Conservation (phyloP, 23 tunicate genomes). For the Ascidia mentula region DNA sequence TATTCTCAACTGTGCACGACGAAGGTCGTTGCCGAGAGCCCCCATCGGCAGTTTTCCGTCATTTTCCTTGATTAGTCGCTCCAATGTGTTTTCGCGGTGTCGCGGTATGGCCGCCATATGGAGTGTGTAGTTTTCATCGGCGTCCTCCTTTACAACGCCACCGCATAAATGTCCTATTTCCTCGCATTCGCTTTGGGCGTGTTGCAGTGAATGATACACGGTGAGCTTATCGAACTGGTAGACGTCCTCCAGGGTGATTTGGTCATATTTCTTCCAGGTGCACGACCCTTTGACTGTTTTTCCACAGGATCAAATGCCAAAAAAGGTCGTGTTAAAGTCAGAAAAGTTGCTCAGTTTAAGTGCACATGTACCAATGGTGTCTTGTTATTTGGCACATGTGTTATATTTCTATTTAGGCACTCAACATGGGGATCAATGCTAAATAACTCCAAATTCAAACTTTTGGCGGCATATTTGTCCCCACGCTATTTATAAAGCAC, state of each 20-base stretch:
- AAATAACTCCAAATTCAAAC: too few relatives aligned
- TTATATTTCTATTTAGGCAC: not conserved
- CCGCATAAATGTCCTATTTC: conserved; percentile 19
- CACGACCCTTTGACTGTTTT: conserved; percentile 9
- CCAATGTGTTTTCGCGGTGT: conserved; percentile 30
- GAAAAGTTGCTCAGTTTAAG: not conserved
- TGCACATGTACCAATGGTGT: not conserved
- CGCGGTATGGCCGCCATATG: conserved; percentile 29
- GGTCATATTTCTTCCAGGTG: conserved; percentile 28
- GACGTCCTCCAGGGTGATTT: conserved; percentile 15
- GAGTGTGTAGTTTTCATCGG: conserved; percentile 15
- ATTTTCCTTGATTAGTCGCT: conserved; percentile 14
- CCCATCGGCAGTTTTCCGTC: conserved; percentile 23
- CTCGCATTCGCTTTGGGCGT: conserved; percentile 35
- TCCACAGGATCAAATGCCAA: not conserved
- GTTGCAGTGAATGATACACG: conserved; percentile 3
- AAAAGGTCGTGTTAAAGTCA: not conserved
- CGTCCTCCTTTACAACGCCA: conserved; percentile 31
- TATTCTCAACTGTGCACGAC: conserved; percentile 16
- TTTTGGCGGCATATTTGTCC: not conserved
- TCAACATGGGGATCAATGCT: not conserved
- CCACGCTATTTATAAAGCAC: too few relatives aligned
- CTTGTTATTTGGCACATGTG: not conserved
- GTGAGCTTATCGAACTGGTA: conserved; percentile 18
- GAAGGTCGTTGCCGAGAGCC: conserved; percentile 44